phyloP scores from a whole-genome alignment of 1,140 invertebrate genomes.

The Drosophila fuyamai region DNA sequence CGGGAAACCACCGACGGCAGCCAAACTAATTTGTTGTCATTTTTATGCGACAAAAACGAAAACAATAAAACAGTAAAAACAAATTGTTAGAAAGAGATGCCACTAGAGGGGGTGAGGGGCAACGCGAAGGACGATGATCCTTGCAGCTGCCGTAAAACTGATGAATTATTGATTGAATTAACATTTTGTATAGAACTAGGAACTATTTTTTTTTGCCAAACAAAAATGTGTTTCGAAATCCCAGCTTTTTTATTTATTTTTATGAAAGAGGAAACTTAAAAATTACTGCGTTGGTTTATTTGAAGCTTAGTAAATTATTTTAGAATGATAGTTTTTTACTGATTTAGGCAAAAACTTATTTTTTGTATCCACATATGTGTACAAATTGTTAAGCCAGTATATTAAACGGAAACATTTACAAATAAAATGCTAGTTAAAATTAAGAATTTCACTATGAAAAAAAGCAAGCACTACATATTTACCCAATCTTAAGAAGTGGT shows the following conservation, averaged over 20 bases:
- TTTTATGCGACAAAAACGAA: constrained; percentile 81
- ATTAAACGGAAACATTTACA: no score
- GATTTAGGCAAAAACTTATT: no score
- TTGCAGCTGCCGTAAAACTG: constrained; percentile 63
- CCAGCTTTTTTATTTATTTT: not conserved
- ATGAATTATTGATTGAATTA: constrained; percentile 33
- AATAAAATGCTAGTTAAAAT: no score
- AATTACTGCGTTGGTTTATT: not conserved
- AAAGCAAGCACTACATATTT: no score
- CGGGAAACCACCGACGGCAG: constrained; percentile 73
- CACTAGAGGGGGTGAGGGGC: constrained; percentile 1
- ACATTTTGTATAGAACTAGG: constrained; percentile 9
- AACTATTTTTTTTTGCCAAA: not conserved
- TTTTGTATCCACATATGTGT: no score
- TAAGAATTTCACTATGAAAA: no score
- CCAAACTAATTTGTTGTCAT: constrained; percentile 81
- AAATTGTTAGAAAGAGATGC: constrained; percentile 41
- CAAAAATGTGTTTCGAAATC: not conserved
- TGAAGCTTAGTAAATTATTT: no score
- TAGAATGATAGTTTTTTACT: no score
- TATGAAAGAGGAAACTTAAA: not conserved
- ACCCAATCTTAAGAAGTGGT: no score
- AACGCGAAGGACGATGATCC: constrained; percentile 16
- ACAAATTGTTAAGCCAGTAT: no score
- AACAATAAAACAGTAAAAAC: constrained; percentile 66